Evolutionary conservation across 1,140 invertebrate genomes (phyloP), one percentile per base, ranked within the genome.

Genomic region (Drosophila melanica): DNA sequence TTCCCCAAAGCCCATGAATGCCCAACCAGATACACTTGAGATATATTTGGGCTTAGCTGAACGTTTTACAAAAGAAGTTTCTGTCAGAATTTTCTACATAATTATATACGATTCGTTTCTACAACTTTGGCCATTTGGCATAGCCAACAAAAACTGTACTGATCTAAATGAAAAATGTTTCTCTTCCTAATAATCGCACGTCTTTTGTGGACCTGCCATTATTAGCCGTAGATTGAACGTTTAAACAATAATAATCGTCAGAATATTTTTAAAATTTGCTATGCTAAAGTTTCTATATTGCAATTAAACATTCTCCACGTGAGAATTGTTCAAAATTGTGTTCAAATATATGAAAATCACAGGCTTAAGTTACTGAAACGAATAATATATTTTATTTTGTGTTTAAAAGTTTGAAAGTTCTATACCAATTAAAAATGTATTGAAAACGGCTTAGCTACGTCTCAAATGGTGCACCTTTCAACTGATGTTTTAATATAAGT

Each of bases 131-230:
- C 57, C 68, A 65, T 10, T 62, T 64, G 73, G 63, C 79, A 84
- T 80, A 73, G 77, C 84, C 35, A 74, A 75, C 42, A 30, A 62
- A 89, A 84, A 84, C 84, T 89, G 84, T 72, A 75, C 50, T 78
- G 53, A 67, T 77, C 74, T 30, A 90, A 90, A 71, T 90, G 86
- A 9, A 90, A 90, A 90, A 90, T 86, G 86, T 82, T 77, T 85
- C 86, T 90, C 86, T 80, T 84, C 50, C 74, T 50, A 12, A 42
- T 54, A 51, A 64, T 63, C n/a, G 44, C 57, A 16, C 4, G 35
- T 3, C 23, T 16, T 5, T 18, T 30, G 4, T 12, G 9, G 12
- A 5, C 7, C 27, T 63, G 55, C 30, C n/a, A 89, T 89, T 89
- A 89, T 79, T 30, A 55, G 53, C 20, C 20, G 7, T 50, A 78